Conservation (phyloP, 2,113 vertebrate genomes). For the Passer domesticus region DNA sequence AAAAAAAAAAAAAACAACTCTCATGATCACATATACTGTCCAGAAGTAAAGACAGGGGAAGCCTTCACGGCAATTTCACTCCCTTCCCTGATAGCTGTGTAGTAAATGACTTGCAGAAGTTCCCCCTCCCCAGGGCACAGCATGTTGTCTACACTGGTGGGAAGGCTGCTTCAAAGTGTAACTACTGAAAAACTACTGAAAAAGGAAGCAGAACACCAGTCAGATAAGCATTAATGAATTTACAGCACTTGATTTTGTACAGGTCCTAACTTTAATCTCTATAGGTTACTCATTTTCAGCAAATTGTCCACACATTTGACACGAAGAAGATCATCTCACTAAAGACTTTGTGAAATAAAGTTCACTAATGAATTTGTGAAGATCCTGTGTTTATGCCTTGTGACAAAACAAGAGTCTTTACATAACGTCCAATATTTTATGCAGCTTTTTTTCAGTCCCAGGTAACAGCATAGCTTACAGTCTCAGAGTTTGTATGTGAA, state of each 20-base stretch:
- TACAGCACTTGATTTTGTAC: neutral
- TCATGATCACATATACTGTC: neutral
- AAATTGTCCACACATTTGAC: neutral
- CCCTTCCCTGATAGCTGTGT: neutral
- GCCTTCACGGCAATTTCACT: neutral
- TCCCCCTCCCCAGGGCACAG: neutral
- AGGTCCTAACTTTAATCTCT: neutral
- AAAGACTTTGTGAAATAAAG: neutral
- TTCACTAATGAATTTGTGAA: neutral
- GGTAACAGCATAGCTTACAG: neutral
- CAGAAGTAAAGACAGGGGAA: neutral
- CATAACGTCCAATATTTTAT: neutral
- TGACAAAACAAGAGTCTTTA: neutral
- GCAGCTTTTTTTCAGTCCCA: neutral
- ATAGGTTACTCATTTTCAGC: neutral
- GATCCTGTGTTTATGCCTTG: neutral
- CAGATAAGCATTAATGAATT: neutral
- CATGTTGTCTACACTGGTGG: rapidly evolving
- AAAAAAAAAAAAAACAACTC: too few species aligned
- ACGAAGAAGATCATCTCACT: neutral
- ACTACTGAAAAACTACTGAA: neutral
- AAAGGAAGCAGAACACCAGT: neutral
- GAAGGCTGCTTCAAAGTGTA: neutral
- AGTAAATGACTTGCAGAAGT: neutral
- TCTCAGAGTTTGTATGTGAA: neutral